Evolutionary conservation across 64 coral and sea anemone genomes (phyloP), one percentile per base, ranked within the genome.

Genomic region (Montipora cactus): DNA sequence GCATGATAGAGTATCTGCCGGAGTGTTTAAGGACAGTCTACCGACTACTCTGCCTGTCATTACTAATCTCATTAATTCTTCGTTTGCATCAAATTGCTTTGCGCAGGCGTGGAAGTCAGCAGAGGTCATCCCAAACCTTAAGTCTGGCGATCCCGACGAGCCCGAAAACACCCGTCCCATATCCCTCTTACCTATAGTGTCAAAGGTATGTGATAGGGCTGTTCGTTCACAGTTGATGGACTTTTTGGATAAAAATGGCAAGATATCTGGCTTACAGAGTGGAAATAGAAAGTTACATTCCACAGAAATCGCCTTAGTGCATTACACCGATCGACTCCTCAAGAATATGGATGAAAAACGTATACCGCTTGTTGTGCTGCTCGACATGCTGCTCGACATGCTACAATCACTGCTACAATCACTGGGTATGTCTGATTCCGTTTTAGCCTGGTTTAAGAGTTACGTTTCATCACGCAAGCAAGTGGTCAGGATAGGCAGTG

Each of bases 101-200:
- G 67, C 90, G 57, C 59, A 81, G 11, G 20, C 52, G 2, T 91
- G 89, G 89, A 91, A 91, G 19, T 22, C 57, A 48, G 81, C 91
- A 11, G 74, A 93, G 52, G 82, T 93, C 47, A 79, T 61, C 22
- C 61, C 61, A 8, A 66, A 4, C 20, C 64, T 44, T 6, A 89
- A 94, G 59, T 69, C 76, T 81, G 87, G 86, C 5, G 86, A 89
- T 50, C 13, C 76, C 18, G 87, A 89, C 25, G 49, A 66, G 4
- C 61, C 15, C 12, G 61, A 8, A 8, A 66, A 66, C 15, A 11
- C 61, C 7, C 61, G 61, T 18, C 61, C 87, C 16, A 89, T 89
- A 16, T 94, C 92, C 12, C 57, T 93, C 1, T 66, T 93, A 49
- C 92, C 92, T 22, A 93, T 93, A 2, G 2, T 80, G 16, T 90